Percentiles rank a stretch among this genome's conserved stretches.
Conservation (phyloP, 2,797 vertebrate genomes). For the Microcaecilia unicolor region DNA sequence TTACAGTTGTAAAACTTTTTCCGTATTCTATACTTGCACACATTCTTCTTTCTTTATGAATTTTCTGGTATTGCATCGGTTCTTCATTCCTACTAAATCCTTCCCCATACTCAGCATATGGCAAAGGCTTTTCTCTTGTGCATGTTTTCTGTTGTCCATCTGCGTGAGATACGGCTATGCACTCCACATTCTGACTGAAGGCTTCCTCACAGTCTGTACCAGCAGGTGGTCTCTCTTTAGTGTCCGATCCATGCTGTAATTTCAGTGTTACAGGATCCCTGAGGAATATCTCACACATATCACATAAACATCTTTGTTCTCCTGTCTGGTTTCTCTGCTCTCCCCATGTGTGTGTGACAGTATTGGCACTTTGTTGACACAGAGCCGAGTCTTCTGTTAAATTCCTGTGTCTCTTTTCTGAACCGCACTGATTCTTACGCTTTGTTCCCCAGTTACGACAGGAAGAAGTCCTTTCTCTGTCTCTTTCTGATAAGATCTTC, state of each 20-base stretch:
- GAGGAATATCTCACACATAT: constrained; percentile 28
- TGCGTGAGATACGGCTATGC: no score
- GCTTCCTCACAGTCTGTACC: constrained; percentile 27
- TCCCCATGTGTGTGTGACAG: no score
- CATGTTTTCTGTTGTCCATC: background rate
- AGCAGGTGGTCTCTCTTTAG: constrained; percentile 22
- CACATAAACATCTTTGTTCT: constrained; percentile 30
- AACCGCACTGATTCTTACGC: no score
- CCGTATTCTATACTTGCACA: background rate
- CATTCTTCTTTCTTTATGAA: constrained; percentile 1
- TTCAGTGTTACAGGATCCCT: constrained; percentile 32
- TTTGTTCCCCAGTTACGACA: no score
- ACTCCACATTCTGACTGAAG: constrained; percentile 26
- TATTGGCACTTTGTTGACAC: no score
- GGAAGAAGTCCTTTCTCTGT: no score
- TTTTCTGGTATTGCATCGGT: constrained; percentile 4
- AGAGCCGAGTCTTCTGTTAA: no score
- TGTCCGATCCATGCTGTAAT: constrained; percentile 27
- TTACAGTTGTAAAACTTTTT: background rate
- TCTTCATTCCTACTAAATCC: constrained; percentile 1
- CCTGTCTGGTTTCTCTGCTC: constrained; percentile 29
- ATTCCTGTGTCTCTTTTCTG: no score
- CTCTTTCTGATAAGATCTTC: no score
- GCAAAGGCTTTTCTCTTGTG: background rate
- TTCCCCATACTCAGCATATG: constrained; percentile 1